Evolutionary conservation across 2,113 vertebrate genomes (phyloP), one percentile per base, ranked within the genome.

Genomic region (Lagopus leucura): DNA sequence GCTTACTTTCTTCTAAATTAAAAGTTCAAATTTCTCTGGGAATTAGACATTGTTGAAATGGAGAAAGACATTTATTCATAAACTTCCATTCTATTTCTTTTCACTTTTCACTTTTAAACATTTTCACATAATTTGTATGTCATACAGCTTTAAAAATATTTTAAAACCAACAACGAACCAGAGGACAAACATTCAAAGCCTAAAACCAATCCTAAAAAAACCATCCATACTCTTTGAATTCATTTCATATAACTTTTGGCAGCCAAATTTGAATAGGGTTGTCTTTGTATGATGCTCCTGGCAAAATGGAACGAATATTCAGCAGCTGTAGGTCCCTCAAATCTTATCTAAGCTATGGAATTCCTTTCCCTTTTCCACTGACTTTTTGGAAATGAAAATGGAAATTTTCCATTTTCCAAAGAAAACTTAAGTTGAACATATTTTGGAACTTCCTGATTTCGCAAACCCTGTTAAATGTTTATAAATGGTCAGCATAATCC

Each of bases 51-150:
- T 78, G 38, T 8, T 69, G 16, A 65, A 82, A 63, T n/a, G 9
- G 13, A 60, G 38, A 60, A 45, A 4, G 1, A 5, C 61, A 34
- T 69, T 58, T 78, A 64, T 40, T 63, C 10, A 19, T 61, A 55
- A 64, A 6, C 3, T 76, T 79, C 3, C 12, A 38, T 63, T 63
- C 9, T 45, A 18, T 38, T 4, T 9, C 16, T 43, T 43, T 43
- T 43, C 15, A 3, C 0, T 0, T 3, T 55, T 71, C 36, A 0
- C 1, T 3, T 8, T 88, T 61, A 85, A 52, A 36, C 6, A 38
- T 64, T 86, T 77, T 7, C 9, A n/a, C 12, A 22, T 43, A 28
- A 32, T 7, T 1, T 32, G 2, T 42, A 82, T 34, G 5, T 76
- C 4, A 43, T 12, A 8, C 1, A 42, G 14, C 5, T 61, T 52